A percentile compares a stretch with the other conserved stretches of the same genome.
phyloP scores from a whole-genome alignment of 2,888 invertebrate species.

The Erebia aethiops region DNA sequence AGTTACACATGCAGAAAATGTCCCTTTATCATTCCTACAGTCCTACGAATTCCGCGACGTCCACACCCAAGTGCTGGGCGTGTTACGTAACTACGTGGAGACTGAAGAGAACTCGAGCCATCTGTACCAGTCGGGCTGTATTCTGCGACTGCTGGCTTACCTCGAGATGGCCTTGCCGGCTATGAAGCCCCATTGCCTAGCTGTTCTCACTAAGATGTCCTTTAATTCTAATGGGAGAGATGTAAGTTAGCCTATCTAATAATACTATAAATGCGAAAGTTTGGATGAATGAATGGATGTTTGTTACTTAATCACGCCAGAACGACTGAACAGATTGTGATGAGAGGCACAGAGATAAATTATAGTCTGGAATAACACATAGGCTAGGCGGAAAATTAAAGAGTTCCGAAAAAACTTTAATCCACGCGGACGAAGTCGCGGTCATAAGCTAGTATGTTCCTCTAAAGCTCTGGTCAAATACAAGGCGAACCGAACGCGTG shows the following conservation, averaged over 20 bases:
- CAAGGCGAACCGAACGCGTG: no score
- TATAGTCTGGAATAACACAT: no score
- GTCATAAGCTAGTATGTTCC: no score
- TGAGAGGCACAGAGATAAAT: no score
- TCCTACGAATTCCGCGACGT: constrained; percentile 77
- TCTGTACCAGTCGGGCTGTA: constrained; percentile 70
- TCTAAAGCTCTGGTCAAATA: no score
- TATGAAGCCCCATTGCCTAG: constrained; percentile 72
- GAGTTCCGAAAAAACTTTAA: no score
- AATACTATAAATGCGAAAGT: neutral
- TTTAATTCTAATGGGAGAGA: constrained; percentile 68
- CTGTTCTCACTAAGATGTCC: constrained; percentile 74
- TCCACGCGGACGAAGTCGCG: no score
- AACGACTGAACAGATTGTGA: no score
- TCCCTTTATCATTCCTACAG: constrained; percentile 36
- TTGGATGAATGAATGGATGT: no score
- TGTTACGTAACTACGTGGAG: constrained; percentile 70
- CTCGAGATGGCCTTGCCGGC: constrained; percentile 73
- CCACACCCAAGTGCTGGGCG: constrained; percentile 65
- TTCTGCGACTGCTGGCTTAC: constrained; percentile 68
- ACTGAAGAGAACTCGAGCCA: constrained; percentile 71
- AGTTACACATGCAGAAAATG: no score
- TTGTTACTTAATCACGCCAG: no score
- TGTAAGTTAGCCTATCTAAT: constrained; percentile 49
- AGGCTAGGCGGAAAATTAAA: no score